Percentiles rank a stretch among this genome's conserved stretches.
Evolutionary conservation across 2,113 vertebrate species (phyloP).

Genomic region (Seriola rivoliana): DNA sequence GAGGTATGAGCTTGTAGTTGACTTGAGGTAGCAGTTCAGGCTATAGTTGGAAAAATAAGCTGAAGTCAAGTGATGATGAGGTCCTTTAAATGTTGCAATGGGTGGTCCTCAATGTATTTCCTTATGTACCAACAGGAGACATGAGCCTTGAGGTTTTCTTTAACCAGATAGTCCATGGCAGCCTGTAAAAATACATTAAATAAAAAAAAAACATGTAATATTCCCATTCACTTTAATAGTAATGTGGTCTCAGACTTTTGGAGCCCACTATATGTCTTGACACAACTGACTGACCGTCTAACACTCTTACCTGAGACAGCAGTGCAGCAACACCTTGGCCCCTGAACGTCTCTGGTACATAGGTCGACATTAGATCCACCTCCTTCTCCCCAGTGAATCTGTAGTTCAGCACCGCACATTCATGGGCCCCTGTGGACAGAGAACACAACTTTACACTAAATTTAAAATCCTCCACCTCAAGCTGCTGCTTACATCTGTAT

Average conservation of each 20-base stretch:
- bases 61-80: slow-evolving; percentile 50
- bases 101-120: slow-evolving; percentile 76
- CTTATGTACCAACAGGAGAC: slow-evolving; percentile 84
- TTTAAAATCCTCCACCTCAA: too few relatives aligned
- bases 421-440: slow-evolving; percentile 32
- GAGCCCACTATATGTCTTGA: too few relatives aligned
- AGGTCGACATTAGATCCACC: slow-evolving; percentile 81
- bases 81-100: slow-evolving; percentile 59
- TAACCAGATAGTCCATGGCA: slow-evolving; percentile 81
- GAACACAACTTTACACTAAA: too few relatives aligned
- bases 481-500: too few relatives aligned
- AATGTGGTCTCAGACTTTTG: too few relatives aligned
- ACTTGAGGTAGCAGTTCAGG: slow-evolving; percentile 4
- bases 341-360: slow-evolving; percentile 74
- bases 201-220: neutral
- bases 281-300: neutral
- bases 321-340: slow-evolving; percentile 79
- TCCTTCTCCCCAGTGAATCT: slow-evolving; percentile 63
- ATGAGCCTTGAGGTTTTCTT: slow-evolving; percentile 79
- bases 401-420: slow-evolving; percentile 74
- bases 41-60: neutral
- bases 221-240: neutral
- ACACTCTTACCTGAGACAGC: slow-evolving; percentile 70
- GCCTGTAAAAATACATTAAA: slow-evolving; percentile 59
- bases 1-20: neutral